Percentiles rank a stretch among this genome's conserved stretches.
Conservation (phyloP, 2,888 invertebrate genomes). For the Cheilosia variabilis region DNA sequence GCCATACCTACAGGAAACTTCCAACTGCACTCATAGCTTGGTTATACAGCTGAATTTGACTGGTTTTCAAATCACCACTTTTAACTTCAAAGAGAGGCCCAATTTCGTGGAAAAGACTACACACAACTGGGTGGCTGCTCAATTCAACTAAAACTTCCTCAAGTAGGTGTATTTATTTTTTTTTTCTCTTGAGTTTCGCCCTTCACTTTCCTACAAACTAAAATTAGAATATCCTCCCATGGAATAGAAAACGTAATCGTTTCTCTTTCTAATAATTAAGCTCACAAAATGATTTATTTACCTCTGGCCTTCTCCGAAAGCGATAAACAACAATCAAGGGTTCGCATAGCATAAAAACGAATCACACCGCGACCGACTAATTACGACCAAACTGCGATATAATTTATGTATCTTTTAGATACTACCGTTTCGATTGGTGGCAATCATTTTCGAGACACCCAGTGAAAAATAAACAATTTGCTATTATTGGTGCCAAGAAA, state of each 20-base stretch:
- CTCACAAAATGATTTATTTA: conserved; percentile 17
- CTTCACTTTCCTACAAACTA: not conserved
- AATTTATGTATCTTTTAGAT: conserved; percentile 46
- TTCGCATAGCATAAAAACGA: not conserved
- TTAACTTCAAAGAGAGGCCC: too few species aligned
- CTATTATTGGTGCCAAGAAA: too few species aligned
- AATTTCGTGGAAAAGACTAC: too few species aligned
- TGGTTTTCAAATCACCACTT: too few species aligned
- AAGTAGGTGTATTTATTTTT: too few species aligned
- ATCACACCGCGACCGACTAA: conserved; percentile 18
- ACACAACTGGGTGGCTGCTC: too few species aligned
- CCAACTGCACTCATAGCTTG: too few species aligned
- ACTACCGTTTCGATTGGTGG: conserved; percentile 39
- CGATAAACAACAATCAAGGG: conserved; percentile 44
- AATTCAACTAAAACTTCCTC: too few species aligned
- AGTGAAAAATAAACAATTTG: too few species aligned
- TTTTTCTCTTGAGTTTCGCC: not conserved
- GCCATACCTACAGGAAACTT: too few species aligned
- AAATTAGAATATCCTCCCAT: not conserved
- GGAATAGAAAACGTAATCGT: conserved; percentile 11
- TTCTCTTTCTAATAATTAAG: conserved; percentile 39
- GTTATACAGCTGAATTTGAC: too few species aligned
- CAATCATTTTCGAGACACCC: not conserved
- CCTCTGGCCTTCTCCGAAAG: conserved; percentile 7
- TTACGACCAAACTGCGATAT: conserved; percentile 27